Conservation (phyloP, 2,888 invertebrate species). For the Morpho deidamia region DNA sequence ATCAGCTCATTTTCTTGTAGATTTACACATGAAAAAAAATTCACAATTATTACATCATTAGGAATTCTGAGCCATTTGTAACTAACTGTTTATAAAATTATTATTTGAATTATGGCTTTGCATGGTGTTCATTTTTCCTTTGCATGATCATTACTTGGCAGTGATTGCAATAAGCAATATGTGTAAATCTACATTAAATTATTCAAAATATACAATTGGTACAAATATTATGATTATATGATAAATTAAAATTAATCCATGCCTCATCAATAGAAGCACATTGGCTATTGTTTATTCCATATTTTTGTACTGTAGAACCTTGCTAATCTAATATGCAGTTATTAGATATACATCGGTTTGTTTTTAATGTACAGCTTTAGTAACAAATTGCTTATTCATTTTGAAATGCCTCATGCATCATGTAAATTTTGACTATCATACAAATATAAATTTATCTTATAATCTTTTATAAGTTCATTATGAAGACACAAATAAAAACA, state of each 20-base stretch:
- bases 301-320: slow-evolving; percentile 44
- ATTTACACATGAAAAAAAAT: slow-evolving; percentile 59
- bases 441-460: no score
- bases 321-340: slow-evolving; percentile 28
- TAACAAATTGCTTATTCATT: slow-evolving; percentile 3
- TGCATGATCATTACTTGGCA: slow-evolving; percentile 31
- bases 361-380: slow-evolving; percentile 7
- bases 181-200: slow-evolving; percentile 66
- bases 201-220: slow-evolving; percentile 20
- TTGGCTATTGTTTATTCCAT: slow-evolving; percentile 44
- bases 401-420: no score
- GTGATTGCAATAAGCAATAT: slow-evolving; percentile 34
- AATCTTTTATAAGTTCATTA: no score
- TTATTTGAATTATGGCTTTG: slow-evolving; percentile 1
- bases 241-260: slow-evolving; percentile 39
- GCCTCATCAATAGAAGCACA: slow-evolving; percentile 66
- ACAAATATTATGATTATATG: slow-evolving; percentile 23
- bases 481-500: no score
- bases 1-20: slow-evolving; percentile 61
- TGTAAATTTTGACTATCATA: no score
- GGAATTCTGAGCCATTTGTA: background rate
- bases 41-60: slow-evolving; percentile 7
- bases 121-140: slow-evolving; percentile 11
- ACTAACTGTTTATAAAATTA: background rate
- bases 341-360: slow-evolving; percentile 7